Evolutionary conservation across 2,113 vertebrate genomes (phyloP).

Genomic region (Peromyscus polionotus): DNA sequence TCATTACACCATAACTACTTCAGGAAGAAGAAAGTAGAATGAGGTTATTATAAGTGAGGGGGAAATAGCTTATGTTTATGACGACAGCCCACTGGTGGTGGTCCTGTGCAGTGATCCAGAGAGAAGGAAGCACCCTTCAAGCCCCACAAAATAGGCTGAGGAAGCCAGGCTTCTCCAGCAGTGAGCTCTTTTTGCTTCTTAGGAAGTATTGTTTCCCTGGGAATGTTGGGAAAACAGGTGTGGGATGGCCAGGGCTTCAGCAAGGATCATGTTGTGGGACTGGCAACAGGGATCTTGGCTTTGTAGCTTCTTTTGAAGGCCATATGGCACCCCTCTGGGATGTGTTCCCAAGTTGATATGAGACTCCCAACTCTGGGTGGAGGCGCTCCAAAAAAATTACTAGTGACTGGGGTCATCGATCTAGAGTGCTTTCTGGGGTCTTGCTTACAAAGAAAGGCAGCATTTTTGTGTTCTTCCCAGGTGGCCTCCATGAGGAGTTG

Average conservation of each 20-base stretch:
- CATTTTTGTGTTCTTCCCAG: background rate
- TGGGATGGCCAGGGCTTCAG: background rate
- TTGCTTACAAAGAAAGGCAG: background rate
- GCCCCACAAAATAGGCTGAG: background rate
- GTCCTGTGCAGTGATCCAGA: background rate
- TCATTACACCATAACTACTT: constrained; percentile 74
- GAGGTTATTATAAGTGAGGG: constrained; percentile 38
- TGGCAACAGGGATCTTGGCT: background rate
- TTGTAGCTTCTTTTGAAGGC: background rate
- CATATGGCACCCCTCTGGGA: background rate
- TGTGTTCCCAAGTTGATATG: fast-evolving
- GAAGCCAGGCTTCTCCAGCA: constrained; percentile 38
- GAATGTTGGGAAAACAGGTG: background rate
- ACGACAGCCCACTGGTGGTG: background rate
- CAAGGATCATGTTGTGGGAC: fast-evolving
- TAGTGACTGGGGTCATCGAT: background rate
- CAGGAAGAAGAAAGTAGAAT: constrained; percentile 58
- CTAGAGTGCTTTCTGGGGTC: background rate
- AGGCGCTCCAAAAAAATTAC: background rate
- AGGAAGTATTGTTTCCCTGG: background rate
- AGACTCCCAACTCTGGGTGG: background rate
- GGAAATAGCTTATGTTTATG: background rate
- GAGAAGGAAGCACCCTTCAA: background rate
- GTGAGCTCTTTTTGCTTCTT: background rate
- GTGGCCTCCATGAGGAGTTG: too few species aligned